These are phyloP conservation scores for Drosophila nigrodunni DNA, from an alignment of 1,140 invertebrate species.

Conservation along the genomic window DNA sequence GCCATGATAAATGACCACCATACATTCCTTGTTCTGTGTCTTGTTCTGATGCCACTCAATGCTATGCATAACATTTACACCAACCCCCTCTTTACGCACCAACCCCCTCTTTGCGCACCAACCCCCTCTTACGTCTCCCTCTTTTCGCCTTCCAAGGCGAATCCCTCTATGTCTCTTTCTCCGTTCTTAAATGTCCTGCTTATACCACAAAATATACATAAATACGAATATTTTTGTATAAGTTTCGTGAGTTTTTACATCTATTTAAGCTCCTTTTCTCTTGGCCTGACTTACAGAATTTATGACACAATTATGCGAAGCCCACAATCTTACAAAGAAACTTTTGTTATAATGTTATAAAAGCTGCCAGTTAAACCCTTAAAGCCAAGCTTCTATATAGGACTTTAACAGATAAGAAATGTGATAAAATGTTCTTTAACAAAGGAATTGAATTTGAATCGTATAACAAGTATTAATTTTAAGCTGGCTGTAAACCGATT, in stretches of 20 bases:
- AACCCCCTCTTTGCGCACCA: no score
- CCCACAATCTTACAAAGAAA: slow-evolving; percentile 9
- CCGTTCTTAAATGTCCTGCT: background rate
- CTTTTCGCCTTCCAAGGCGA: background rate
- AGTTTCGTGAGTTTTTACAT: slow-evolving; percentile 43
- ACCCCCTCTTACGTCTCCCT: no score
- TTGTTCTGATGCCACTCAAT: slow-evolving; percentile 4
- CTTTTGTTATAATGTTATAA: background rate
- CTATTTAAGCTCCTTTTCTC: slow-evolving; percentile 44
- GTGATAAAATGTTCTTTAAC: background rate
- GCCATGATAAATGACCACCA: slow-evolving; percentile 64
- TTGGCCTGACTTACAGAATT: slow-evolving; percentile 47
- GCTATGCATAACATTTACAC: slow-evolving; percentile 56
- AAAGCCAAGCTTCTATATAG: background rate
- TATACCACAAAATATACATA: slow-evolving; percentile 49
- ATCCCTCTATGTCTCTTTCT: background rate
- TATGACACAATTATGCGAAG: slow-evolving; percentile 60
- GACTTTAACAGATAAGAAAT: slow-evolving; percentile 5
- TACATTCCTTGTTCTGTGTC: slow-evolving; percentile 41
- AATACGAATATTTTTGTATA: slow-evolving; percentile 40
- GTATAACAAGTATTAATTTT: background rate
- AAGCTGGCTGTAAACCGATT: no score
- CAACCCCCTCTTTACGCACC: no score
- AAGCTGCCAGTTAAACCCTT: background rate
- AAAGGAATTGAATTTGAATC: background rate